Evolutionary conservation across 2,797 vertebrate species (phyloP).

Genomic region (Coregonus sp.): DNA sequence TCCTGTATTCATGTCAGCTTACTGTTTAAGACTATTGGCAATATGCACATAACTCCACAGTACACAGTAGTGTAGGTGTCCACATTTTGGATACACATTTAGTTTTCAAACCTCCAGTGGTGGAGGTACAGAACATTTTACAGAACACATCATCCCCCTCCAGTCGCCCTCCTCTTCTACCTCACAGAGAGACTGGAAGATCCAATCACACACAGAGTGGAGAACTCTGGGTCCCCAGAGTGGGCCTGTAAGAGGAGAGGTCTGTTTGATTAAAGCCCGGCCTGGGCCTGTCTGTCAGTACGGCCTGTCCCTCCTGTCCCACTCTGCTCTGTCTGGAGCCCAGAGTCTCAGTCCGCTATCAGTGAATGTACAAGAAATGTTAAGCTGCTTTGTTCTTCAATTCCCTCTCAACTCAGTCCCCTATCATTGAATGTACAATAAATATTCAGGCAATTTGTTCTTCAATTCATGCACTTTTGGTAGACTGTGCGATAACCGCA

Average conservation of each 20-base stretch:
- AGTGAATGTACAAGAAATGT: too few relatives aligned
- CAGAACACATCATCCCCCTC: background rate
- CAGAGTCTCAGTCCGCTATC: background rate
- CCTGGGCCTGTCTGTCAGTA: slow-evolving; percentile 53
- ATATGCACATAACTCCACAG: too few relatives aligned
- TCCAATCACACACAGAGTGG: background rate
- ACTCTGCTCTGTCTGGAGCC: background rate
- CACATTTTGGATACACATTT: background rate
- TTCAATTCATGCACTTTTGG: slow-evolving; percentile 16
- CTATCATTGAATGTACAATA: too few relatives aligned
- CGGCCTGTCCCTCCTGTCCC: slow-evolving; percentile 47
- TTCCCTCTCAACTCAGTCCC: too few relatives aligned
- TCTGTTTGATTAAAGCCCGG: slow-evolving; percentile 20
- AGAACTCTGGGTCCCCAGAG: background rate
- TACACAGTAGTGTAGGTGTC: background rate
- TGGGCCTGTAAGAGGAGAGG: background rate
- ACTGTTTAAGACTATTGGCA: too few relatives aligned
- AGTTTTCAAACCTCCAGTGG: background rate
- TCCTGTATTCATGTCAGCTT: too few relatives aligned
- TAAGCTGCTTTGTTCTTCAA: too few relatives aligned
- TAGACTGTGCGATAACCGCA: background rate
- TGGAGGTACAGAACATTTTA: background rate
- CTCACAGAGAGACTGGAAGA: background rate
- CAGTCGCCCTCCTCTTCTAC: background rate
- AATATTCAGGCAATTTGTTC: too few relatives aligned